Evolutionary conservation across 1,140 invertebrate genomes (phyloP).

Genomic region (Hylaeus volcanicus): DNA sequence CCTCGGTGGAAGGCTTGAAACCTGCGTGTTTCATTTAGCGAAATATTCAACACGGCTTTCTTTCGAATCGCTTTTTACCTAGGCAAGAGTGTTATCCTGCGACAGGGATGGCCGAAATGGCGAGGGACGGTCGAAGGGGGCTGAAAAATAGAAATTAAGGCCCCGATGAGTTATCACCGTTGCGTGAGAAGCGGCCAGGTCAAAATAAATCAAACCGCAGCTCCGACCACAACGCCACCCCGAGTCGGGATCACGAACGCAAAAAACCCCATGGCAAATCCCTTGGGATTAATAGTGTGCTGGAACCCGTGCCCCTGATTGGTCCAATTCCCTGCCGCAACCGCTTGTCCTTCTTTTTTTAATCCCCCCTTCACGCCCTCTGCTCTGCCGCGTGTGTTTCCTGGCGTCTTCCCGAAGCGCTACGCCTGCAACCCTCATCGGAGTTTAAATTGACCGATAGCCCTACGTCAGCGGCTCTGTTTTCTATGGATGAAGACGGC

Average conservation of each 20-base stretch:
- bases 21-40: not conserved
- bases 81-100: conserved; percentile 2
- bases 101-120: not conserved
- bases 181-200: conserved; percentile 74
- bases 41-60: not conserved
- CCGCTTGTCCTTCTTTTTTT: conserved; percentile 41
- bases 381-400: not conserved
- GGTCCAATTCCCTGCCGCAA: conserved; percentile 63
- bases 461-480: conserved; percentile 6
- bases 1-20: no score
- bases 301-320: conserved; percentile 57
- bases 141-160: conserved; percentile 78
- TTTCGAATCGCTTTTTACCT: conserved; percentile 21
- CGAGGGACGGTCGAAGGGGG: conserved; percentile 48
- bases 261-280: conserved; percentile 70
- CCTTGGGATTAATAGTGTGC: conserved; percentile 70
- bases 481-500: not conserved
- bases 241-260: conserved; percentile 65
- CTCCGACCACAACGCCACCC: conserved; percentile 67
- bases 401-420: not conserved
- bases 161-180: conserved; percentile 76
- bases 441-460: conserved; percentile 60
- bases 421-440: conserved; percentile 3
- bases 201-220: conserved; percentile 78
- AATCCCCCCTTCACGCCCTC: not conserved